Evolutionary conservation across 1,140 invertebrate genomes (phyloP), one percentile per base, ranked within the genome.

Genomic region (Parasteatoda tepidariorum): DNA sequence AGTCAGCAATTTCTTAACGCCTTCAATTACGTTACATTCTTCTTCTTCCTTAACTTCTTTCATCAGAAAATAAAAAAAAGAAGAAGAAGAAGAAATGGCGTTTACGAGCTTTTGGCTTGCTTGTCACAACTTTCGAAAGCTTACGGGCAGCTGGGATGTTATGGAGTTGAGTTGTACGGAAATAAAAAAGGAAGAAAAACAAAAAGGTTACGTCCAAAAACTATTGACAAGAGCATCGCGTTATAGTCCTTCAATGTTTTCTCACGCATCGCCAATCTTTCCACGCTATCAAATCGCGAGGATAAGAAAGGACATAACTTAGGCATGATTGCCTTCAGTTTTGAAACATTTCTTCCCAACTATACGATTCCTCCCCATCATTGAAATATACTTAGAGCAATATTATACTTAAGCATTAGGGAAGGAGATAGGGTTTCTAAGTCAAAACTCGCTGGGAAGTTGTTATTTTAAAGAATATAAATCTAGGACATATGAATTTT

Each of bases 1-100:
- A 68, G 66, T 68, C 66, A 41, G 66, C 66, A 68, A 22, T 68
- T 68, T 68, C 66, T 26, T 48, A 68, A 26, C 66, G 41, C 66
- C 66, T 68, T 41, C 66, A 68, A 68, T 38, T 68, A 68, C 34
- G 34, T 13, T 38, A 68, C 38, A 68, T 38, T 38, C 34, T 38
- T 18, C 6, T 31, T 34, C 24, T 11, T 4, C 18, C 18, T 48
- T 41, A 13, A 13, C 18, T 48, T 48, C 38, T 4, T 48, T 48
- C 38, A 4, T n/a, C n/a, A n/a, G n/a, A n/a, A n/a, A n/a, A n/a
- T 13, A 62, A 33, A 67, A 67, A 33, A 34, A 18, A 59, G 24
- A 59, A 59, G 6, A n/a, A 59, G 24, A 22, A 59, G 13, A 59
- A 24, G 24, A 59, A 59, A 22, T 68, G 34, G 28, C 66, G 30